Evolutionary conservation across 2,797 vertebrate species (phyloP), one percentile per base, ranked within the genome.

Genomic region (Antrozous pallidus): DNA sequence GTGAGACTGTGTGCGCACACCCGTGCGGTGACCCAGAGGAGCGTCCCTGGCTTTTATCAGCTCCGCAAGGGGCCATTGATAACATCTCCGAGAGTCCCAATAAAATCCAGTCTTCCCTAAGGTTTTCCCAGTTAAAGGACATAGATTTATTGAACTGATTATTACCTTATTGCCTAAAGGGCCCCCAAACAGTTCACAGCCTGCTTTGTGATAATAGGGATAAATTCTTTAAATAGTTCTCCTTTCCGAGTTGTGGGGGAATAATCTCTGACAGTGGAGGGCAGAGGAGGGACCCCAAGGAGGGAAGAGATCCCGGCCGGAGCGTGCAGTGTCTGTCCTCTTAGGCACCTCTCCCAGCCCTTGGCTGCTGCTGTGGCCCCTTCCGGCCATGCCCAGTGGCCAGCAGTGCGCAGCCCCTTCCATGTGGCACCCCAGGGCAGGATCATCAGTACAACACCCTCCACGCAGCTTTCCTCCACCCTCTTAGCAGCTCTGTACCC

Each of bases 261-360:
- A 45, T 87, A 84, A 95, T 8, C 51, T 93, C 78, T 83, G n/a
- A 89, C 88, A 82, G 26, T 36, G 85, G 38, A 89, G 51, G 36
- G 36, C 79, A 31, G 24, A 47, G 36, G 42, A 86, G 63, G 49
- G 47, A 63, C 17, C 13, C 47, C n/a, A 4, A 84, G 40, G 63
- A 38, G 28, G 11, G n/a, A 58, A 49, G 42, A 40, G 20, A 69
- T 13, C 11, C 49, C 13, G 16, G 8, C 31, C n/a, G 45, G 6
- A 33, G 18, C 24, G 22, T 7, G 1, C 26, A 1, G 24, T 40
- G 1, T 42, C 33, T 40, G 1, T 42, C 33, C 17, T 47, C 49
- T 38, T 49, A 42, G 47, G 26, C 49, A 36, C 80, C 45, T 82
- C 18, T n/a, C 14, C 54, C 4, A 26, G 26, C 0, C 13, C 4